Percentiles rank a stretch among this genome's conserved stretches.
Evolutionary conservation across 2,888 invertebrate genomes (phyloP).

Genomic region (Anorthoa munda): DNA sequence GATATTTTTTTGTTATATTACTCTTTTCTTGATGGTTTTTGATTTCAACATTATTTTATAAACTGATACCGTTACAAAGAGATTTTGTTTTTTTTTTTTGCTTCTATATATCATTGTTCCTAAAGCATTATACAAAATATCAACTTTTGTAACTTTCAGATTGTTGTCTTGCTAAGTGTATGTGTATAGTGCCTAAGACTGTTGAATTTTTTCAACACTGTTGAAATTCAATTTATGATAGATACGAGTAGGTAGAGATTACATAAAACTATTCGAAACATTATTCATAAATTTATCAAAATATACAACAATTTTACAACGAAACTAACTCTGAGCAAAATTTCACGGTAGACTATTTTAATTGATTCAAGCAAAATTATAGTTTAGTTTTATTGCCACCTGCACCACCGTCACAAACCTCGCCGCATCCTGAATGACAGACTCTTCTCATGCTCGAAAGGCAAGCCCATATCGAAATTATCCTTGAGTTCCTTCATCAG

Average conservation of each 20-base stretch:
- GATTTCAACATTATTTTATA: neutral
- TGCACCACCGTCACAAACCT: constrained; percentile 77
- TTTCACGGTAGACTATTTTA: constrained; percentile 23
- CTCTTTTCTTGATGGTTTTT: neutral
- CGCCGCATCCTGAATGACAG: constrained; percentile 78
- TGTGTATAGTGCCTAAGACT: neutral
- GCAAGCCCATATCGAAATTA: constrained; percentile 65
- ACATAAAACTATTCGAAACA: too few species aligned
- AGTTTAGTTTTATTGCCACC: constrained; percentile 59
- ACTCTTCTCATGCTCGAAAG: constrained; percentile 75
- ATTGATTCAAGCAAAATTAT: constrained; percentile 5
- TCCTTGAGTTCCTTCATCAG: constrained; percentile 69
- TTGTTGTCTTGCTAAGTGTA: neutral
- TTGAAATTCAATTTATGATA: neutral
- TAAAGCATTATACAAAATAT: neutral
- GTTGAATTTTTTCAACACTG: neutral
- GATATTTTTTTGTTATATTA: neutral
- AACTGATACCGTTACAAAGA: neutral
- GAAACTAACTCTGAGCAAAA: constrained; percentile 4
- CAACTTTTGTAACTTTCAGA: neutral
- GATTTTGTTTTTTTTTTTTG: neutral
- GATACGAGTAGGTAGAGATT: neutral
- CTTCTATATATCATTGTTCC: neutral
- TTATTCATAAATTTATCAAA: neutral
- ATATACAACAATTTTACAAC: neutral